A percentile compares a stretch with the other conserved stretches of the same genome.
Conservation (phyloP, 2,797 vertebrate species). For the Euphonia xanthogaster region DNA sequence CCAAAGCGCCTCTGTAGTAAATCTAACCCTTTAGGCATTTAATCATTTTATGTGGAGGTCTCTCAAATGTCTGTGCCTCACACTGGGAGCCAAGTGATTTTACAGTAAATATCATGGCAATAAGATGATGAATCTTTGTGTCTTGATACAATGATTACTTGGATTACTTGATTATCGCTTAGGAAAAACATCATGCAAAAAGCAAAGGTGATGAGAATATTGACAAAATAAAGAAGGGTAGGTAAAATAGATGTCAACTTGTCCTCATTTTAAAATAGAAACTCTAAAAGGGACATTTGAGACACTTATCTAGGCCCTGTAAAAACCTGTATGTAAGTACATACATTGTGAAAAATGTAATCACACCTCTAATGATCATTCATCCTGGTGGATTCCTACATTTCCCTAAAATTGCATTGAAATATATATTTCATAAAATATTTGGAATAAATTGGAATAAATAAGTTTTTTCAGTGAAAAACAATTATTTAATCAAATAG, state of each 20-base stretch:
- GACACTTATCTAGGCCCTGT: not conserved
- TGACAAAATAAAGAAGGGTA: not conserved
- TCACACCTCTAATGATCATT: not conserved
- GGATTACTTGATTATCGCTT: conserved; percentile 6
- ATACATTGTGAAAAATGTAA: not conserved
- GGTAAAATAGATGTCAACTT: not conserved
- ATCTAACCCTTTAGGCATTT: conserved; percentile 12
- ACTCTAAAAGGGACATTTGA: not conserved
- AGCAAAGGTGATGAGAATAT: not conserved
- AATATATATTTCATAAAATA: not conserved
- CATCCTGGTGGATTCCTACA: not conserved
- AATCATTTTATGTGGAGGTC: conserved; percentile 22
- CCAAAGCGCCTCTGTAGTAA: not conserved
- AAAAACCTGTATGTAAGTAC: not conserved
- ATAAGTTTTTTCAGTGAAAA: not conserved
- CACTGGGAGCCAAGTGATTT: not conserved
- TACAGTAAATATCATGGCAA: conserved; percentile 35
- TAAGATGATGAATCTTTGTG: conserved; percentile 40
- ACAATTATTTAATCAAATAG: not conserved
- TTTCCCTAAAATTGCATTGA: not conserved
- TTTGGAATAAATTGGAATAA: not conserved
- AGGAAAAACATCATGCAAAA: not conserved
- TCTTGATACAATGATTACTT: conserved; percentile 12
- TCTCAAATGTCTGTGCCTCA: conserved; percentile 21
- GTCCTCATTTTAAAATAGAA: not conserved